These are phyloP conservation scores for Cnemophilus loriae DNA, from an alignment of 2,113 vertebrate species.

Conservation along the genomic window DNA sequence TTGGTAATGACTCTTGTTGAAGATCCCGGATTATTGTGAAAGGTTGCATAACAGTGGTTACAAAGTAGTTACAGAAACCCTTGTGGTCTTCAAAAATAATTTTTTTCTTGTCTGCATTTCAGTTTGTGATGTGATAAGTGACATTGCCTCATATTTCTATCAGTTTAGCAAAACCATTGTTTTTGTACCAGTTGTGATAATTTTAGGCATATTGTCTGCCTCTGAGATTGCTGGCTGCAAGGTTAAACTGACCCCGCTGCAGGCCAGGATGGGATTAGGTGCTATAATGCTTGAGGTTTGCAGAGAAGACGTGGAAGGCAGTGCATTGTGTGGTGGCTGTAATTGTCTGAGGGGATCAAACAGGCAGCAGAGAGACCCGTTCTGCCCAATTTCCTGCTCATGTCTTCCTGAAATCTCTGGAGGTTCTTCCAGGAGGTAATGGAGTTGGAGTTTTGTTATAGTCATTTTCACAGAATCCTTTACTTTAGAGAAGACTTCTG, in stretches of 20 bases:
- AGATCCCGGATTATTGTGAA: not conserved
- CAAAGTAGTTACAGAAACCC: not conserved
- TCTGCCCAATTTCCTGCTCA: not conserved
- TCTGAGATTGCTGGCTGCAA: not conserved
- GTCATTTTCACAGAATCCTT: not conserved
- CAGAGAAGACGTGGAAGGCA: not conserved
- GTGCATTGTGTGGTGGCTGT: not conserved
- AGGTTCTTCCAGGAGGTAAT: not conserved
- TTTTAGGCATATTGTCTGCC: not conserved
- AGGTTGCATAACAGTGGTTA: not conserved
- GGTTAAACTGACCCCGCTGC: not conserved
- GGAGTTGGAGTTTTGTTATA: not conserved
- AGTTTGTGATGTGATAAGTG: not conserved
- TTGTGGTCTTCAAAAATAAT: not conserved
- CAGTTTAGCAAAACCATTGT: fast-evolving
- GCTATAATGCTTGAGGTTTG: not conserved
- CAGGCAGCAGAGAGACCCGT: not conserved
- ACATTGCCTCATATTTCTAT: not conserved
- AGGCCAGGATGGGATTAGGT: not conserved
- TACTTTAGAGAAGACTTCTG: not conserved
- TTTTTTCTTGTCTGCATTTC: not conserved
- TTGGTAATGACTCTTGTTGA: not conserved
- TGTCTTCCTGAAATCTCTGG: not conserved
- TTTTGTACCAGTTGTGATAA: not conserved
- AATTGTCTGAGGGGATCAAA: not conserved